A percentile compares a stretch with the other conserved stretches of the same genome.
Conservation (phyloP, 2,797 vertebrate species). For the Brachyalestes nurse region DNA sequence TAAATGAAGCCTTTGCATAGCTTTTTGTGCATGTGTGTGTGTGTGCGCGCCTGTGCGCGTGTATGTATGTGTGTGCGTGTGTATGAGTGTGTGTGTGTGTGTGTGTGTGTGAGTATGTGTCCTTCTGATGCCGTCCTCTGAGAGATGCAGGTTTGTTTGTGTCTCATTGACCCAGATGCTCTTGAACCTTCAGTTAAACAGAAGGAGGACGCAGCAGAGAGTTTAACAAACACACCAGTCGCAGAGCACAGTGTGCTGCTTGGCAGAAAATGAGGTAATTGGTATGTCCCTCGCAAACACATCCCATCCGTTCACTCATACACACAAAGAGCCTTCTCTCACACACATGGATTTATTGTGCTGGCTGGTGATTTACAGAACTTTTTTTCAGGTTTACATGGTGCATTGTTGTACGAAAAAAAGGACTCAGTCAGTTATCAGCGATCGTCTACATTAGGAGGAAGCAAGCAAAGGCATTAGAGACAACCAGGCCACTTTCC, state of each 20-base stretch:
- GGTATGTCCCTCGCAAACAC: constrained; percentile 34
- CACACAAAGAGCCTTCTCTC: constrained; percentile 51
- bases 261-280: constrained; percentile 52
- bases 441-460: constrained; percentile 36
- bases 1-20: constrained; percentile 54
- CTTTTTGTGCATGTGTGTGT: constrained; percentile 19
- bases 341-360: constrained; percentile 50
- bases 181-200: constrained; percentile 55
- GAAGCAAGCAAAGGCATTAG: constrained; percentile 32
- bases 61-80: constrained; percentile 34
- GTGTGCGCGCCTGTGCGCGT: no score
- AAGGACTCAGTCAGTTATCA: constrained; percentile 39
- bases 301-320: constrained; percentile 40
- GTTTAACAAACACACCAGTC: constrained; percentile 43
- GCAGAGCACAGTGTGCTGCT: constrained; percentile 40
- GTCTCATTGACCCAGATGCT: constrained; percentile 57
- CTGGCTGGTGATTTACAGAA: constrained; percentile 43
- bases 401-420: constrained; percentile 41
- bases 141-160: constrained; percentile 45
- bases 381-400: constrained; percentile 35
- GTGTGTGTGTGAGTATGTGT: constrained; percentile 32
- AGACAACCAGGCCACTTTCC: constrained; percentile 32
- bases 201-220: constrained; percentile 38
- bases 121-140: constrained; percentile 19
- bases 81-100: constrained; percentile 49